A percentile compares a stretch with the other conserved stretches of the same genome.
Evolutionary conservation across 2,888 invertebrate genomes (phyloP).

Genomic region (Drosophila melanosoma): DNA sequence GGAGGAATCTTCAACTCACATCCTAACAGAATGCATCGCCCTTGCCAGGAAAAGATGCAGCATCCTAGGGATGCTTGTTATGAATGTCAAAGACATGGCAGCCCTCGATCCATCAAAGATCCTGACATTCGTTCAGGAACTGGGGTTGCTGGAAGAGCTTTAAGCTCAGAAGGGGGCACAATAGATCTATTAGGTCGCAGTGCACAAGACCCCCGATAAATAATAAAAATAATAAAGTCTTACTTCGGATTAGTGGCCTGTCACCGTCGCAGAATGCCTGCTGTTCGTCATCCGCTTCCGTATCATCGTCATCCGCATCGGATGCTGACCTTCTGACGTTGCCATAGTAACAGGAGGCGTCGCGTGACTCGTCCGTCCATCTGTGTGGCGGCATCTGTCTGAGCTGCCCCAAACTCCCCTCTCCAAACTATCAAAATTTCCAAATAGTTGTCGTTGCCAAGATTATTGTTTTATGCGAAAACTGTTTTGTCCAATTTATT

Average conservation of each 20-base stretch:
- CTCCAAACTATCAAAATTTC: neutral
- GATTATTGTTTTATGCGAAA: neutral
- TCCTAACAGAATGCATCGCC: no score
- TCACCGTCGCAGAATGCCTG: constrained; percentile 63
- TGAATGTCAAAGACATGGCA: no score
- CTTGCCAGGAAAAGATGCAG: no score
- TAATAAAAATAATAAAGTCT: no score
- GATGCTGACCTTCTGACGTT: constrained; percentile 50
- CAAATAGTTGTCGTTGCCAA: neutral
- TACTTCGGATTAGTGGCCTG: constrained; percentile 62
- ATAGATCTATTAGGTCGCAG: no score
- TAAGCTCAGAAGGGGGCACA: no score
- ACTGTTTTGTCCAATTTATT: neutral
- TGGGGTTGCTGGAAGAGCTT: no score
- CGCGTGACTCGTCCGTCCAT: constrained; percentile 72
- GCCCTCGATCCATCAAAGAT: no score
- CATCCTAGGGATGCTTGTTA: no score
- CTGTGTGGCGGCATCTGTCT: constrained; percentile 63
- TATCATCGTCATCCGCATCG: constrained; percentile 63
- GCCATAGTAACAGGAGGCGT: constrained; percentile 67
- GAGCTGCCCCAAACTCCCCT: constrained; percentile 2
- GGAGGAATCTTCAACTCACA: no score
- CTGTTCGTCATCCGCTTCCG: constrained; percentile 70
- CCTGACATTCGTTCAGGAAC: no score
- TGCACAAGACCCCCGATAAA: no score